Evolutionary conservation across 2,797 vertebrate species (phyloP), one percentile per base, ranked within the genome.

Genomic region (Chrosomus eos): DNA sequence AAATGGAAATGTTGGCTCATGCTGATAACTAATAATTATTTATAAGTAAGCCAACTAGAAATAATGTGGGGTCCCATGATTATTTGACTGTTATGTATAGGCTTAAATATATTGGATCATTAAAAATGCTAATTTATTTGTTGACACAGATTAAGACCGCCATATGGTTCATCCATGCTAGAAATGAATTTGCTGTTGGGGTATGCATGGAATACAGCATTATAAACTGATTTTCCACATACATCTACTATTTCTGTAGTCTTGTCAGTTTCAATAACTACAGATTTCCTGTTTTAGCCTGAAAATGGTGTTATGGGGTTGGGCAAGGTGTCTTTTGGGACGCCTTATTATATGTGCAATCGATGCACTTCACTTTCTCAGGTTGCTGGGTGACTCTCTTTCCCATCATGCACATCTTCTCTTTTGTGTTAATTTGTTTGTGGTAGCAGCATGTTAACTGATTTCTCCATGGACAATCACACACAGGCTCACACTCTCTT

Each of bases 361-460:
- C 38, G 10, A 81, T 16, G 72, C 45, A 10, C 26, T 71, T 81
- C 48, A 43, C 40, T 77, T 60, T 82, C 74, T 80, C 31, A 1
- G 82, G 31, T 73, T 62, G 38, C 55, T 62, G 68, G 68, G 62
- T 75, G 83, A 77, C 74, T 64, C 74, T 70, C 26, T 62, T 43
- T 62, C 64, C 38, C 38, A 68, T 74, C 67, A 58, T 78, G 43
- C 89, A 89, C n/a, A 83, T 84, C 67, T 84, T 62, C 40, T 85
- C 71, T 91, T 85, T 64, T 75, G 88, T 86, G 85, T 67, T 84
- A 87, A 90, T 82, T 88, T 88, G 82, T 90, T 68, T 89, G 88
- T 92, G 89, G 89, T 93, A 92, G 90, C 89, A 92, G 89, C 85
- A 90, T 88, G 89, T 88, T 51, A 87, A 87, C 83, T 89, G 87